Evolutionary conservation across 1,140 invertebrate genomes (phyloP).

Genomic region (Lasaia peninsularis): DNA sequence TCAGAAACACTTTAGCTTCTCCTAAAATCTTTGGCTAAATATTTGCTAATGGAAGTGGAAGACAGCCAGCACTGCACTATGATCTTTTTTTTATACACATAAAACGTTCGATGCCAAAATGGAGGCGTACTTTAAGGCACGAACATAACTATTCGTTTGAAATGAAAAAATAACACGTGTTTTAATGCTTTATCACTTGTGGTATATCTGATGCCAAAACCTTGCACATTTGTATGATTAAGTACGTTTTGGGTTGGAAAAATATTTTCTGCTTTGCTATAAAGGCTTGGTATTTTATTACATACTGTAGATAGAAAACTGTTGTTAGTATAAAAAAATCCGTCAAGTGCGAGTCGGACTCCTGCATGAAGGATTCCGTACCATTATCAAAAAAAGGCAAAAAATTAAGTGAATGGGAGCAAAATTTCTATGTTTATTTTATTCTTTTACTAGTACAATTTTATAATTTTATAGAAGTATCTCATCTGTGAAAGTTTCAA

Average conservation of each 20-base stretch:
- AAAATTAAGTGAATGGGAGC: no score
- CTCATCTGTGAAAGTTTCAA: no score
- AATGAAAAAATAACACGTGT: constrained; percentile 12
- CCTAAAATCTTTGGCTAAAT: constrained; percentile 44
- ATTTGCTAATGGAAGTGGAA: constrained; percentile 74
- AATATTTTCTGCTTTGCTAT: neutral
- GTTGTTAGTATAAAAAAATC: no score
- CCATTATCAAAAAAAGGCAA: no score
- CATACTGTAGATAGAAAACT: no score
- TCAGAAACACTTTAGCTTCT: constrained; percentile 55
- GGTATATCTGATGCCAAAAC: neutral
- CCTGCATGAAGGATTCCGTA: no score
- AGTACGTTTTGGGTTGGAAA: neutral
- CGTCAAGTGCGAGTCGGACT: no score
- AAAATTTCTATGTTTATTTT: no score
- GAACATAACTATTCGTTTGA: neutral
- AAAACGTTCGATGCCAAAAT: constrained; percentile 29
- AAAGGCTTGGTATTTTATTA: constrained; percentile 1
- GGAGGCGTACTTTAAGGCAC: neutral
- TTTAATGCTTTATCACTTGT: neutral
- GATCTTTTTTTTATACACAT: constrained; percentile 55
- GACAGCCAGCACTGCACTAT: constrained; percentile 46
- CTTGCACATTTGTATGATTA: neutral
- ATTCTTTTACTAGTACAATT: no score
- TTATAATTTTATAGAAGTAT: no score